Evolutionary conservation across 2,113 vertebrate species (phyloP), one percentile per base, ranked within the genome.

Genomic region (pig (Sus scrofa)): DNA sequence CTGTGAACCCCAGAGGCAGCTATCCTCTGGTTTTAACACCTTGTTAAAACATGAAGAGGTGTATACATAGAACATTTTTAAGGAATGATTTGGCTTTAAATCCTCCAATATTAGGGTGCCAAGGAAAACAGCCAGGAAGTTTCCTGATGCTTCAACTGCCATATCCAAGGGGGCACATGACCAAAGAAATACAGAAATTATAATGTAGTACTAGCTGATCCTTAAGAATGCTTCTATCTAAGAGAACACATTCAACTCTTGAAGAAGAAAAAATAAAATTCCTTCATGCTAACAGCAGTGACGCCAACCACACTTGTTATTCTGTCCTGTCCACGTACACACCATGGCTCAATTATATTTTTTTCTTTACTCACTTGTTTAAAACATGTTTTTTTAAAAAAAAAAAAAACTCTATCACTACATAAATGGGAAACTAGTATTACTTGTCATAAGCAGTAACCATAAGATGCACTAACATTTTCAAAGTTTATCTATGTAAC

Each of bases 61-160:
- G 1, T 26, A 63, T 22, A 89, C 70, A 62, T 0, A 74, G 63
- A 67, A 39, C 86, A 78, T 93, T 70, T 86, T 60, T 83, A 94
- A 89, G 87, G 91, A 91, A 60, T 91, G 14, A 85, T 77, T 91
- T 91, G 95, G 58, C 58, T n/a, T 32, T 60, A 75, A 93, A 71
- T 19, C 8, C 87, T 85, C 32, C 56, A 86, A 50, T 7, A 50
- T 60, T 70, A n/a, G 62, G 77, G 10, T 65, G 78, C 89, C 88
- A 94, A 84, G 62, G 5, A 37, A 86, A 93, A 95, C 4, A 91
- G 56, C 68, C n/a, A 90, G 62, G 34, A 92, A 92, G 56, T 54
- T 67, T 74, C 60, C 52, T 93, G 54, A 75, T 32, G 44, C 52
- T 91, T 81, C 44, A 44, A 32, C 10, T 50, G 62, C 44, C 34